Evolutionary conservation across 2,113 vertebrate species (phyloP), one percentile per base, ranked within the genome.

Genomic region (Poecilia latipinna): DNA sequence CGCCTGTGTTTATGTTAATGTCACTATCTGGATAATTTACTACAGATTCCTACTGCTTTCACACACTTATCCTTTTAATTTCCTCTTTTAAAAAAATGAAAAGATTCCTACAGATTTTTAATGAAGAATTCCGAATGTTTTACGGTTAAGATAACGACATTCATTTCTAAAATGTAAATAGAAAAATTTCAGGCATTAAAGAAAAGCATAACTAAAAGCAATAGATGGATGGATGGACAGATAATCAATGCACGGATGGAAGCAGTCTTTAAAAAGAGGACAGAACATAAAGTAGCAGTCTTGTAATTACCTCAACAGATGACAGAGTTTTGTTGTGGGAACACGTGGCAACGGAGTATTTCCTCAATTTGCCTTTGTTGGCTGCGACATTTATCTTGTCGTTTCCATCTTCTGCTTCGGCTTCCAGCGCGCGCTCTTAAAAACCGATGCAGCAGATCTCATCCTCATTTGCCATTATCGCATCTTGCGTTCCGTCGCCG

Each of bases 381-480:
- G 26, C 65, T 33, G 64, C 17, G 7, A 54, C 54, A 61, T 33
- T 61, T 31, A 4, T 72, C 44, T 85, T 6, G 2, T 84, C 4
- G 2, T 28, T 48, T 72, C 66, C 51, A 62, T 48, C 35, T 15
- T 57, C 60, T 61, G 31, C 32, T 51, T 73, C 64, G 61, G 70
- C 68, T 68, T 81, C 69, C 68, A 33, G 8, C 70, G 61, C 68
- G 42, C 65, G n/a, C 31, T 22, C 3, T 76, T 29, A 75, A 72
- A 72, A 74, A 12, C 57, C 2, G 32, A 42, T 19, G 65, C 31
- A n/a, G 79, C 65, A 70, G 79, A 74, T 76, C 78, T 77, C 83
- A 72, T 82, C 71, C 64, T 88, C 75, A 69, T 84, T 86, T 87
- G 79, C 82, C 73, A 84, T 84, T 80, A 84, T 86, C 81, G 62